A percentile compares a stretch with the other conserved stretches of the same genome.
Conservation (phyloP, 1,140 invertebrate genomes). For the Sogatella furcifera region DNA sequence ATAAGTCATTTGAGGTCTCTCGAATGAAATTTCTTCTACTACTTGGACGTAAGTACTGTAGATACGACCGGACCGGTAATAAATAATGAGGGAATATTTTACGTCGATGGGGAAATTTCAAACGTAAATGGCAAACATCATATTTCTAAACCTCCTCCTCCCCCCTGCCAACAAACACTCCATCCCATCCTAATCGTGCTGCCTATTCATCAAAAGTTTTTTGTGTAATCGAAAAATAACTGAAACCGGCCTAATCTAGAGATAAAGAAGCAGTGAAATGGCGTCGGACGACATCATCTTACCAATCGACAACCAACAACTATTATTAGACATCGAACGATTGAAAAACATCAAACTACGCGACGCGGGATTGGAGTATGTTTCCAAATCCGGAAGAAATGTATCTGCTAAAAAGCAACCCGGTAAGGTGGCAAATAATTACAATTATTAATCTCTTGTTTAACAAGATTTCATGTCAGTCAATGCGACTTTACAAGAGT, state of each 20-base stretch:
- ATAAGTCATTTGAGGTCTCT: too few species aligned
- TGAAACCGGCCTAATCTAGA: background rate
- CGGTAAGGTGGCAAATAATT: conserved; percentile 27
- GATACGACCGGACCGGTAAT: too few species aligned
- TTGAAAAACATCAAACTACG: conserved; percentile 32
- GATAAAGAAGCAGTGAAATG: conserved; percentile 12
- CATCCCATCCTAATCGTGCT: background rate
- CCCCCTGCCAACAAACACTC: background rate
- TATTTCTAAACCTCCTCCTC: background rate
- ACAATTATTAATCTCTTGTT: background rate
- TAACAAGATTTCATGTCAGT: background rate
- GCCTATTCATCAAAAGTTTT: background rate
- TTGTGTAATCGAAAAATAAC: background rate
- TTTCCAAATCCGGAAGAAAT: conserved; percentile 35
- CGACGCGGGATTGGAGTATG: conserved; percentile 34
- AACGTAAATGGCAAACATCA: background rate
- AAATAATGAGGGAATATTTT: background rate
- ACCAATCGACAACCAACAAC: background rate
- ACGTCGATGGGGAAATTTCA: background rate
- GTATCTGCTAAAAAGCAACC: conserved; percentile 36
- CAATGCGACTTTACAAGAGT: background rate
- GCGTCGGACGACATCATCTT: conserved; percentile 7
- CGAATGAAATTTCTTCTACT: too few species aligned
- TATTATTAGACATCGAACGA: conserved; percentile 5
- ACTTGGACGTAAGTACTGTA: too few species aligned